These are phyloP conservation scores for Ectropis crepuscularia DNA, from an alignment of 2,888 invertebrate genomes.

Conservation along the genomic window DNA sequence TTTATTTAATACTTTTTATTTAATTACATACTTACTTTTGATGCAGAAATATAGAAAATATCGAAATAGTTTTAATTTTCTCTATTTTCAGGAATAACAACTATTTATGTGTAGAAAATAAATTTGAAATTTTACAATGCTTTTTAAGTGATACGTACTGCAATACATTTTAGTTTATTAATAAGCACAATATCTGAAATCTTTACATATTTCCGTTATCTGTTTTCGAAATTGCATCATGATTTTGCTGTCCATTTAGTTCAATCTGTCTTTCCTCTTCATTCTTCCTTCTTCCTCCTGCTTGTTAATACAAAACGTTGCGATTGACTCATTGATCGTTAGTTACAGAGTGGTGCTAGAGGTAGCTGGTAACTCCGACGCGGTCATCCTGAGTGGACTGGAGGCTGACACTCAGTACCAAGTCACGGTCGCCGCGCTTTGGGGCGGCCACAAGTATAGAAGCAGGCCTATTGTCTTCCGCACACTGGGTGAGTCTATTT, in stretches of 20 bases:
- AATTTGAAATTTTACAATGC: too few relatives aligned
- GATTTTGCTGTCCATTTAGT: constrained; percentile 22
- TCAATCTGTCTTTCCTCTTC: constrained; percentile 48
- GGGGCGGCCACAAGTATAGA: constrained; percentile 92
- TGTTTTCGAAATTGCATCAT: constrained; percentile 7
- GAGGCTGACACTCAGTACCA: constrained; percentile 95
- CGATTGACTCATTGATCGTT: constrained; percentile 87
- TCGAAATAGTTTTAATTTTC: too few relatives aligned
- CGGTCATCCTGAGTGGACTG: constrained; percentile 91
- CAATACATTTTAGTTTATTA: too few relatives aligned
- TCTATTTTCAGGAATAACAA: too few relatives aligned
- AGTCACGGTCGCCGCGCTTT: constrained; percentile 93
- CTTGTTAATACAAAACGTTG: constrained; percentile 70
- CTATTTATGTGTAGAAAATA: too few relatives aligned
- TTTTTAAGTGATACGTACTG: too few relatives aligned
- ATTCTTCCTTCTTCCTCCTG: constrained; percentile 55
- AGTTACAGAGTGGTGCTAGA: constrained; percentile 97
- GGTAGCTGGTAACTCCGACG: constrained; percentile 95
- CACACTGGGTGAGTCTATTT: constrained; percentile 88
- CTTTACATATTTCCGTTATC: constrained; percentile 10
- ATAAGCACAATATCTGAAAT: constrained; percentile 1
- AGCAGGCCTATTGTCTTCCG: constrained; percentile 95
- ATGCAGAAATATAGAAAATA: too few relatives aligned
- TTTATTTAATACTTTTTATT: too few relatives aligned
- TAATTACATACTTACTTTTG: too few relatives aligned